Conservation (phyloP, 2,797 vertebrate genomes). For the Tapirus indicus region DNA sequence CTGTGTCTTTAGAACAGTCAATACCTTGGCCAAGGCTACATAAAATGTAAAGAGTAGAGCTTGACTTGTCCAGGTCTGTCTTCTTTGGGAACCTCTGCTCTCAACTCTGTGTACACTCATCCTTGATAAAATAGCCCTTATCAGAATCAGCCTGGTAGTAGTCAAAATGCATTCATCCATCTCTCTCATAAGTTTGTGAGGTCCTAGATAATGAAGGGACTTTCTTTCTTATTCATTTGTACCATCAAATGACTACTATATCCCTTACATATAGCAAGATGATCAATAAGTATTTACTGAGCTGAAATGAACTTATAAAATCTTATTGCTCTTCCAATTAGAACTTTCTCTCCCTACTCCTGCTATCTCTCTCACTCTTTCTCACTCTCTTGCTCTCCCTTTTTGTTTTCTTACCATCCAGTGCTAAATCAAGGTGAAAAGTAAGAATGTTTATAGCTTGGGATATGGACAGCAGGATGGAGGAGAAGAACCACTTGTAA, state of each 20-base stretch:
- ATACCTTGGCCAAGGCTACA: neutral
- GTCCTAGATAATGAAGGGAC: neutral
- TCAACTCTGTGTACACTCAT: neutral
- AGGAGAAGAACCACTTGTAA: neutral
- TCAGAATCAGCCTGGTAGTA: neutral
- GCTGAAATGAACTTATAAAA: neutral
- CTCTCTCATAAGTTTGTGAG: neutral
- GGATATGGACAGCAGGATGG: neutral
- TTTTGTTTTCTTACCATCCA: neutral
- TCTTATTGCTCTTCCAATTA: neutral
- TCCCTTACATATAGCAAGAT: neutral
- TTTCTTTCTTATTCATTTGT: constrained; percentile 11
- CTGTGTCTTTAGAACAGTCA: neutral
- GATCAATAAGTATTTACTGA: neutral
- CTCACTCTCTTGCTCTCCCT: neutral
- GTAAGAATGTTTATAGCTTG: neutral
- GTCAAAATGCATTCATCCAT: neutral
- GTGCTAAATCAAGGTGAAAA: neutral
- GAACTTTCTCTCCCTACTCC: neutral
- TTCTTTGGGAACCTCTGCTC: neutral
- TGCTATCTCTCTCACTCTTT: neutral
- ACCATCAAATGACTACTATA: neutral
- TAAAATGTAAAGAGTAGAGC: neutral
- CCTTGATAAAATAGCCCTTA: neutral
- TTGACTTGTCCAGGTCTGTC: neutral